Conservation (phyloP, 1,140 invertebrate species). For the Nomia melanderi region DNA sequence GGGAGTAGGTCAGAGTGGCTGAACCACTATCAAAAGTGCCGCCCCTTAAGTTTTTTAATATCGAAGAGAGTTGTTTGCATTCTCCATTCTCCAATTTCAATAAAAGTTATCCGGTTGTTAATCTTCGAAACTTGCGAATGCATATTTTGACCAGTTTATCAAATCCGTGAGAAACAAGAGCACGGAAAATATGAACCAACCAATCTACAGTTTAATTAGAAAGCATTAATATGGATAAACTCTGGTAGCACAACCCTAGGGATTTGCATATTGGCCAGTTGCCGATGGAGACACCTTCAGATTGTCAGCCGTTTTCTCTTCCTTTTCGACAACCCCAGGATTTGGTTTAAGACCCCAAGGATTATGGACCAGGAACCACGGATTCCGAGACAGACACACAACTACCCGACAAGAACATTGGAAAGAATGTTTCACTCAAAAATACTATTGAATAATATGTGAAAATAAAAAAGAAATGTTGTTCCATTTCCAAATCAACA, state of each 20-base stretch:
- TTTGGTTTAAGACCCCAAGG: slow-evolving; percentile 45
- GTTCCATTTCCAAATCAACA: no score
- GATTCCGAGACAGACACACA: slow-evolving; percentile 10
- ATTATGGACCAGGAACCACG: slow-evolving; percentile 17
- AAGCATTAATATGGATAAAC: slow-evolving; percentile 71
- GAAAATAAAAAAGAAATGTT: no score
- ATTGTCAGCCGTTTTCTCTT: slow-evolving; percentile 27
- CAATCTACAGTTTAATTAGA: slow-evolving; percentile 65
- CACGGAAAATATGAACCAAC: slow-evolving; percentile 23
- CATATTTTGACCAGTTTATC: slow-evolving; percentile 13
- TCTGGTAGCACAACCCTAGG: slow-evolving; percentile 21
- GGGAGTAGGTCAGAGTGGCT: no score
- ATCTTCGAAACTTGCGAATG: not conserved
- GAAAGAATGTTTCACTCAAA: no score
- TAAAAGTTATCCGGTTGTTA: not conserved
- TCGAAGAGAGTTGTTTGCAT: not conserved
- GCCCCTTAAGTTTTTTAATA: not conserved
- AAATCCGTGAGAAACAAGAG: not conserved
- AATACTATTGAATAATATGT: no score
- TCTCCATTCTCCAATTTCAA: not conserved
- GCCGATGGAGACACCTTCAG: slow-evolving; percentile 50
- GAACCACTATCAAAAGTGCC: no score
- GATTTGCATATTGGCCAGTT: slow-evolving; percentile 63
- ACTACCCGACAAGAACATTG: not conserved
- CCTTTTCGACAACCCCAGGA: slow-evolving; percentile 49